Evolutionary conservation across 1,140 invertebrate species (phyloP), one percentile per base, ranked within the genome.

Genomic region (Psilanteris sp.): DNA sequence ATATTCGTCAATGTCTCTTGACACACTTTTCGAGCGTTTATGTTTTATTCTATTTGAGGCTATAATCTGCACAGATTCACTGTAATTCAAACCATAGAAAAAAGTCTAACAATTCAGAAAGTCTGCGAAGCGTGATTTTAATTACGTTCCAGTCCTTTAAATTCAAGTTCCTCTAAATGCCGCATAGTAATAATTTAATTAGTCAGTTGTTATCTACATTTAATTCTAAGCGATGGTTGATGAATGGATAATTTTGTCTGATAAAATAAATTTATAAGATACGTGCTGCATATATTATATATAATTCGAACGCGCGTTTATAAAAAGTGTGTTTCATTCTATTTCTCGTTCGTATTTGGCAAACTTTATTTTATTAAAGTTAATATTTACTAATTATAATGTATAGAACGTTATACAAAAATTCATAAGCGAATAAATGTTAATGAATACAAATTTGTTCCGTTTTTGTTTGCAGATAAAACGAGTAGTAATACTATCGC

Each of bases 11-110:
- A 57, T 66, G 48, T 62, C 32, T 46, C 46, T 62, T 68, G 72
- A 75, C 72, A 75, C 50, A 75, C 72, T 75, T 75, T 64, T 50
- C 3, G 57, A 75, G 41, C 46, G 16, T 68, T 75, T 73, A 66
- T 41, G 59, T 59, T 73, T 73, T 75, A 75, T 75, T 61, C 50
- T 37, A 31, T 50, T 46, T 37, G 7, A 68, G 15, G 26, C 39
- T 75, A 68, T 68, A 68, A 75, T 75, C 64, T 68, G 13, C 48
- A 22, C 54, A 32, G 55, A 68, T 68, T 64, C 72, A 31, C 62
- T 55, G 36, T 59, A 75, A 75, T 67, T 67, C 18, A 54, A 67
- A 41, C 55, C 62, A 68, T 67, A 64, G 50, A 67, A 48, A 75
- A 68, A 76, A 62, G 57, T 76, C 50, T 46, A 50, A 68, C 64